Conservation (phyloP, 2,888 invertebrate species). For the Drosophila flavopinicola region DNA sequence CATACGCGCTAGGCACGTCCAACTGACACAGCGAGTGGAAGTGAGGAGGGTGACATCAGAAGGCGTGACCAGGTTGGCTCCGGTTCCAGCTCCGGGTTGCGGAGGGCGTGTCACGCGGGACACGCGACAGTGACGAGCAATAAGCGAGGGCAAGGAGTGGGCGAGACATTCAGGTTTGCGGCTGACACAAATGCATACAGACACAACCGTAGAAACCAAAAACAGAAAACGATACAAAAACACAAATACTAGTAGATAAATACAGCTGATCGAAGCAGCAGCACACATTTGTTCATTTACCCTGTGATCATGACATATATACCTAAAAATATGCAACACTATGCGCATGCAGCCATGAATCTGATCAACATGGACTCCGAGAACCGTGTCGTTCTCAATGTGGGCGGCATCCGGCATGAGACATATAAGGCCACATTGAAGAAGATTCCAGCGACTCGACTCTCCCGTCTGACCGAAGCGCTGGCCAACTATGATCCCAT, state of each 20-base stretch:
- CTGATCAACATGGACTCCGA: conserved; percentile 98
- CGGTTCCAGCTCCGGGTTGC: conserved; percentile 12
- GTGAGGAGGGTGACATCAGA: conserved; percentile 41
- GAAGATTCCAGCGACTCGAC: conserved; percentile 98
- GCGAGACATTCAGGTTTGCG: conserved; percentile 59
- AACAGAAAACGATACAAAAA: conserved; percentile 5
- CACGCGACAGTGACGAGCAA: conserved; percentile 32
- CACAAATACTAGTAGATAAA: conserved; percentile 3
- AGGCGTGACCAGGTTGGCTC: conserved; percentile 36
- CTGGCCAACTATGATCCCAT: conserved; percentile 99
- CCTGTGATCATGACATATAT: conserved; percentile 77
- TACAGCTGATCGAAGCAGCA: conserved; percentile 5
- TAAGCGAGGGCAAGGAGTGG: conserved; percentile 61
- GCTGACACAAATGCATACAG: conserved; percentile 18
- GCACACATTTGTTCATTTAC: conserved; percentile 1
- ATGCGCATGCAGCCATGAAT: conserved; percentile 89
- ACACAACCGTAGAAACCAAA: conserved; percentile 14
- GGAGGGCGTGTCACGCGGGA: conserved; percentile 26
- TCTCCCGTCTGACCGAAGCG: conserved; percentile 97
- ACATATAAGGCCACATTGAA: conserved; percentile 97
- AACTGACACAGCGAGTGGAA: conserved; percentile 36
- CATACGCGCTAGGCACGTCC: conserved; percentile 45
- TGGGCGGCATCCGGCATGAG: conserved; percentile 98
- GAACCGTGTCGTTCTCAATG: conserved; percentile 99
- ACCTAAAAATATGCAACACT: conserved; percentile 78